Evolutionary conservation across 2,888 invertebrate species (phyloP).

Genomic region (Sarcophaga rosellei): DNA sequence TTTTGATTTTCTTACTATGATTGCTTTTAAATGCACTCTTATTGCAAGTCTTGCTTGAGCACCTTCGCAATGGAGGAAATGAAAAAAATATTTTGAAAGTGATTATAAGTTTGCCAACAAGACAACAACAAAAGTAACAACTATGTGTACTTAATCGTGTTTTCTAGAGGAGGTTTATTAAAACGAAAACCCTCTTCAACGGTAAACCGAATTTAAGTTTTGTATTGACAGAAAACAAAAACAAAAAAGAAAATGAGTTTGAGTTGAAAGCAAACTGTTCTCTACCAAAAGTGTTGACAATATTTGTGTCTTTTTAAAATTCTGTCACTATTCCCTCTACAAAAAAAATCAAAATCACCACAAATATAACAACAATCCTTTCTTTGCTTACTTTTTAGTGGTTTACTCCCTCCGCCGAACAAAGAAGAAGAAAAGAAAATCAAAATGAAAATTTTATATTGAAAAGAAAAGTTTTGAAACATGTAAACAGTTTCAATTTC

Average conservation of each 20-base stretch:
- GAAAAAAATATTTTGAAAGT: no score
- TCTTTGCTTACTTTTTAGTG: constrained; percentile 25
- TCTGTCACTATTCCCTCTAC: background rate
- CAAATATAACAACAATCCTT: constrained; percentile 4
- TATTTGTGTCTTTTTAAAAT: background rate
- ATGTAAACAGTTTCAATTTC: constrained; percentile 58
- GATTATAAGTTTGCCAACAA: no score
- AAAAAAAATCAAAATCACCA: background rate
- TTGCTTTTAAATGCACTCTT: no score
- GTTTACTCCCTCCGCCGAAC: constrained; percentile 8
- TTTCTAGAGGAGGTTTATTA: no score
- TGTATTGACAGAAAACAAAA: background rate
- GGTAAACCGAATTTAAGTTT: no score
- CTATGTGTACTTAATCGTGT: no score
- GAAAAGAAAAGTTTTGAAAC: constrained; percentile 54
- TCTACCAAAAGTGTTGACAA: constrained; percentile 7
- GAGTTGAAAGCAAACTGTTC: background rate
- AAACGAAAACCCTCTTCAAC: no score
- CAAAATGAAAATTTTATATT: constrained; percentile 24
- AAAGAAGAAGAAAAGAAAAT: background rate
- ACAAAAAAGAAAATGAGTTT: background rate
- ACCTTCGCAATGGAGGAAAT: no score
- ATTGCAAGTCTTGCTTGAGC: no score
- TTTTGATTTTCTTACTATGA: no score
- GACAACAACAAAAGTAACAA: no score